Conservation (phyloP, 2,113 vertebrate species). For the Lynx canadensis region DNA sequence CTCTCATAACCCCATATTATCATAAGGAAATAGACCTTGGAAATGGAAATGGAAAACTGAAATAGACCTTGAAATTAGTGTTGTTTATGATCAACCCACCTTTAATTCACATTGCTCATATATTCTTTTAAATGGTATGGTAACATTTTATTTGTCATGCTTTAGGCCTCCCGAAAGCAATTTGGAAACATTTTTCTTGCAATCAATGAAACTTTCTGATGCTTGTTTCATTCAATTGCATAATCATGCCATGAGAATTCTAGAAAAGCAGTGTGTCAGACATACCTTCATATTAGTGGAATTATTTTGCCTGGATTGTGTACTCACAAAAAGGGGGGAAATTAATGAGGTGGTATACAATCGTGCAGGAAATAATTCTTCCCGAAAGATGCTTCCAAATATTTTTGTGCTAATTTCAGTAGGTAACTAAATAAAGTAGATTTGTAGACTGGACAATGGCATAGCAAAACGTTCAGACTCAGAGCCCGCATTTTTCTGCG, state of each 20-base stretch:
- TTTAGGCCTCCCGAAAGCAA: neutral
- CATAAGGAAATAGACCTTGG: neutral
- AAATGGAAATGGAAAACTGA: neutral
- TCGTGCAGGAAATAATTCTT: neutral
- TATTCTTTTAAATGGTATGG: neutral
- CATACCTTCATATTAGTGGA: neutral
- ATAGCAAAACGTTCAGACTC: neutral
- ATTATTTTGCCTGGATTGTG: conserved; percentile 34
- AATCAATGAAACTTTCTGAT: neutral
- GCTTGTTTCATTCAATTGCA: neutral
- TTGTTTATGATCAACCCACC: neutral
- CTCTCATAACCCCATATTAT: neutral
- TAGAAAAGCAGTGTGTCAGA: neutral
- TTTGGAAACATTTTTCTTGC: neutral
- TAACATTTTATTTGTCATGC: neutral
- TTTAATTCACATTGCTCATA: neutral
- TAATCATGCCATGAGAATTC: neutral
- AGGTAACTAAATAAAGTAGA: neutral
- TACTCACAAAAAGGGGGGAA: neutral
- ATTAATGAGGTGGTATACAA: neutral
- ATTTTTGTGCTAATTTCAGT: neutral
- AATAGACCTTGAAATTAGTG: neutral
- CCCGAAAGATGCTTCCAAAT: neutral
- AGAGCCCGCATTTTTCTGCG: neutral
- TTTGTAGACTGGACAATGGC: neutral